Evolutionary conservation across 2,113 vertebrate genomes (phyloP), one percentile per base, ranked within the genome.

Genomic region (Nanorana parkeri): DNA sequence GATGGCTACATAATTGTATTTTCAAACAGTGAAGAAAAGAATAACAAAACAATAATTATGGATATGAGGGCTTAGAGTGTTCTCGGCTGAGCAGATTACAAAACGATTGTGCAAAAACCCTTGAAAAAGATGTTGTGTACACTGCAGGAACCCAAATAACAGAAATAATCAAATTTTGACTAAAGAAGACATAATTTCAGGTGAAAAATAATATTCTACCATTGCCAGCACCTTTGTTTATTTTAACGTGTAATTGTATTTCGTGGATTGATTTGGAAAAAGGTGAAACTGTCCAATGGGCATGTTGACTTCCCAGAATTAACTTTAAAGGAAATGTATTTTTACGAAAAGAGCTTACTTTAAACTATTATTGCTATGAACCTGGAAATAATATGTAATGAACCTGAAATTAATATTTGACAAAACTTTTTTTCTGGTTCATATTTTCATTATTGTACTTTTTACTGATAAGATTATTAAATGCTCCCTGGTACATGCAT

Each of bases 41-140:
- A 77, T 77, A 78, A 66, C 47, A 78, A 78, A 78, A 78, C 47
- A 78, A 52, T 78, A 78, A 78, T 78, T 78, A 66, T 78, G 76
- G 61, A 66, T 52, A 66, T 78, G 47, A 66, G 60, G 63, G 51
- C 63, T 78, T 78, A 78, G 66, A 78, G 61, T 66, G 61, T 67
- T 78, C 63, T 66, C 41, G 66, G n/a, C 76, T 29, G 41, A 54
- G 23, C 13, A 78, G 76, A 78, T 78, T 78, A 78, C 61, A 36
- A 47, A 51, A 55, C 60, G 63, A 64, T 66, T 78, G 60, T 65
- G 47, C 63, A 29, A 66, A 67, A 78, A 66, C 52, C 69, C 52
- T 73, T 73, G 76, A 78, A 78, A 36, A 78, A 63, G 16, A 67
- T 78, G 64, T 13, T 61, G 21, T 67, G 63, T 26, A n/a, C 61